These are phyloP conservation scores for Amblyjoppa fuscipennis DNA, from an alignment of 2,888 invertebrate genomes.

Conservation along the genomic window DNA sequence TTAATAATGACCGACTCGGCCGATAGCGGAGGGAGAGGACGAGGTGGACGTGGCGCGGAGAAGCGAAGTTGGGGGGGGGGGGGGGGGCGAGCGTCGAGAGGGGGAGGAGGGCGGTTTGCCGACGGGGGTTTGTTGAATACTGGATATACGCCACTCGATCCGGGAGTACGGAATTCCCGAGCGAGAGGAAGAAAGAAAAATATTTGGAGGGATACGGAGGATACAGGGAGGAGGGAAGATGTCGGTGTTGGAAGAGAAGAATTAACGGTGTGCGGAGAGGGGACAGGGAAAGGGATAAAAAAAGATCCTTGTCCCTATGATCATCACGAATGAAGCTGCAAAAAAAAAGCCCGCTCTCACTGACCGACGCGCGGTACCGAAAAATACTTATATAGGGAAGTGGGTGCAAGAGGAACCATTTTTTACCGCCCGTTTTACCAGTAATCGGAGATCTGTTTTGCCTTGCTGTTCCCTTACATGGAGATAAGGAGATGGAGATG, in stretches of 20 bases:
- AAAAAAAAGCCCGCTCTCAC: conserved; percentile 74
- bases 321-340: conserved; percentile 78
- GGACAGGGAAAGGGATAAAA: conserved; percentile 43
- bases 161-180: conserved; percentile 21
- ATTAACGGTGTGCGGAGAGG: conserved; percentile 12
- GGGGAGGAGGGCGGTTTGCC: conserved; percentile 33
- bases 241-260: conserved; percentile 45
- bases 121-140: conserved; percentile 40
- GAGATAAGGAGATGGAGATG: too few species aligned
- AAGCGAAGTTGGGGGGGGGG: conserved; percentile 4
- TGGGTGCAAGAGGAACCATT: too few species aligned
- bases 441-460: too few species aligned
- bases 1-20: conserved; percentile 77
- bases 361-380: conserved; percentile 14
- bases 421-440: too few species aligned
- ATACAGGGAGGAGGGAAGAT: conserved; percentile 36
- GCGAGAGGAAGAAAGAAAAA: conserved; percentile 47
- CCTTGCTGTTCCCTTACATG: too few species aligned
- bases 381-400: neutral
- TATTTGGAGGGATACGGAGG: conserved; percentile 32
- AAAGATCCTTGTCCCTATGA: conserved; percentile 70
- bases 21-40: conserved; percentile 52
- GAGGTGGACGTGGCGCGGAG: conserved; percentile 41
- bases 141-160: conserved; percentile 50
- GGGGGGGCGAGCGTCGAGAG: neutral